A percentile compares a stretch with the other conserved stretches of the same genome.
Evolutionary conservation across 2,113 vertebrate species (phyloP).

Genomic region (Lagopus muta): DNA sequence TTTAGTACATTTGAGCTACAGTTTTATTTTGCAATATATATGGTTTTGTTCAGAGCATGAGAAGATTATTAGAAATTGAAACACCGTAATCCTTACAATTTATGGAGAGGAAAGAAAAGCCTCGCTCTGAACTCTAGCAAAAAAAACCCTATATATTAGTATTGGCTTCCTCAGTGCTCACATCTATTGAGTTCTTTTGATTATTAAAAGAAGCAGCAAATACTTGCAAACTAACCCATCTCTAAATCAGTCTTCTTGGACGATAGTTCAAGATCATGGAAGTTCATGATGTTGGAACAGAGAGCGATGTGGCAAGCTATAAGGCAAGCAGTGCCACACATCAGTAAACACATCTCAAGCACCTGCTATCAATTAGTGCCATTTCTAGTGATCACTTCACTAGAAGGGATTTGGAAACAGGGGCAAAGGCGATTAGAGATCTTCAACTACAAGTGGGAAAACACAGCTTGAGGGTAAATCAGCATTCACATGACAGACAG

Average conservation of each 20-base stretch:
- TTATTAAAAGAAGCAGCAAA: slow-evolving; percentile 42
- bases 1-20: not conserved
- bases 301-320: not conserved
- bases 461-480: not conserved
- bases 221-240: slow-evolving; percentile 3
- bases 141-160: slow-evolving; percentile 10
- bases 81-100: not conserved
- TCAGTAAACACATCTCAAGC: not conserved
- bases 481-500: not conserved
- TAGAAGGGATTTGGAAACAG: not conserved
- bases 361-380: not conserved
- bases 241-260: slow-evolving; percentile 49
- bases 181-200: not conserved
- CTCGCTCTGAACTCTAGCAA: slow-evolving; percentile 39
- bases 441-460: not conserved
- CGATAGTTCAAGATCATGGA: not conserved
- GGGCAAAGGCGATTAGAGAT: not conserved
- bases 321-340: not conserved
- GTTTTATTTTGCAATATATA: not conserved
- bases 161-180: slow-evolving; percentile 23
- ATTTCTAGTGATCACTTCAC: not conserved
- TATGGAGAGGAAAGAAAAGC: slow-evolving; percentile 46
- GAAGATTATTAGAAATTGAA: not conserved
- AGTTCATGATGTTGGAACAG: slow-evolving; percentile 31
- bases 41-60: not conserved